Evolutionary conservation across 2,797 vertebrate species (phyloP).

Genomic region (Tadarida brasiliensis): DNA sequence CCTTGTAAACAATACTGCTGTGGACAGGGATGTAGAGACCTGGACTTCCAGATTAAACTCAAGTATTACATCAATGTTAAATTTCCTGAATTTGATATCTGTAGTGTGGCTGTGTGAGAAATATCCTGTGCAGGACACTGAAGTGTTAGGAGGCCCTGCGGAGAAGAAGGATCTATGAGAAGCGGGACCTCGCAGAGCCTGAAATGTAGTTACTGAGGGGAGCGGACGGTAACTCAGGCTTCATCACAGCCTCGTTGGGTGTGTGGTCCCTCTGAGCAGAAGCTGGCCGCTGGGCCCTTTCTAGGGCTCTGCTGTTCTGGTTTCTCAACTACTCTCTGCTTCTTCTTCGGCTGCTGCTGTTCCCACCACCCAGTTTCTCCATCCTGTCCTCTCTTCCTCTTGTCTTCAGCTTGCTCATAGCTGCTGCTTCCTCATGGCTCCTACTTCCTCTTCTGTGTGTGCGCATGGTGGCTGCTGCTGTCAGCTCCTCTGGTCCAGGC

Average conservation of each 20-base stretch:
- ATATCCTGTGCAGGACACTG: neutral
- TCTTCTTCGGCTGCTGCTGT: neutral
- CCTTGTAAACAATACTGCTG: neutral
- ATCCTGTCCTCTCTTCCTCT: neutral
- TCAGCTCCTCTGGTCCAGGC: neutral
- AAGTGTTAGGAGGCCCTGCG: neutral
- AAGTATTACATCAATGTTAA: conserved; percentile 1
- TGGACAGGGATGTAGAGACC: neutral
- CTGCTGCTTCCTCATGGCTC: neutral
- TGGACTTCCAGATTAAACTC: neutral
- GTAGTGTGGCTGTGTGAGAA: neutral
- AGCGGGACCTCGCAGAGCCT: neutral
- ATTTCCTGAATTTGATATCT: conserved; percentile 45
- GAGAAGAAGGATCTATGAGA: neutral
- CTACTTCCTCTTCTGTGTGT: neutral
- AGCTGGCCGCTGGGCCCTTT: accelerated
- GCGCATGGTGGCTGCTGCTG: neutral
- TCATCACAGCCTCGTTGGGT: neutral
- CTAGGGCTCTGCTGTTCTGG: neutral
- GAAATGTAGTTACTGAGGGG: no score
- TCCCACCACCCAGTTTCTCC: neutral
- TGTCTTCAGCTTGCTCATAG: neutral
- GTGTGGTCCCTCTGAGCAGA: neutral
- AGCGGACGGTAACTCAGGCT: neutral
- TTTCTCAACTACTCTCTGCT: conserved; percentile 7